Base-by-base conservation (phyloP, 2,113 vertebrate genomes). In the Grus americana region DNA sequence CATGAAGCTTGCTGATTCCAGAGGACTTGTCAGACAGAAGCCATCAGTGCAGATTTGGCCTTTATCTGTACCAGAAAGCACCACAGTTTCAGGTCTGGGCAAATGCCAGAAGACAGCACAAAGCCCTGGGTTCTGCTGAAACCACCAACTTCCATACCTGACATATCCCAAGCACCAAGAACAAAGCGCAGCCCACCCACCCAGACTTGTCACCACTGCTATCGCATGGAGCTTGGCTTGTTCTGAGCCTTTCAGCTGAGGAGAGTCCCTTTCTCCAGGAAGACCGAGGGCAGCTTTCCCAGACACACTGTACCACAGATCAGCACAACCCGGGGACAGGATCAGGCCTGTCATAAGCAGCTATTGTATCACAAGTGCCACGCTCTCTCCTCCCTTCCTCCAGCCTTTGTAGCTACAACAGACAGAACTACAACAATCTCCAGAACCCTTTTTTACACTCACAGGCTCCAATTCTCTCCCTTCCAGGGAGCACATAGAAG, bases 181-280 rank as follows among this genome's bases (percentile, higher is more conserved):
- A 34, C 15, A 49, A 46, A 38, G 50, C 2, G 2, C 24, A 52
- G 4, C 3, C 14, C 24, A 38, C 62, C 18, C 2, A 2, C 29
- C 46, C 1, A 1, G 63, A 36, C 36, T 16, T 4, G 0, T 30
- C 52, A 29, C 40, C 11, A 4, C 40, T 38, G 20, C 29, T 17
- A 78, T 29, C 2, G 0, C 38, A 9, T 5, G 22, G 49, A 63
- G 24, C 36, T 50, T 49, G 40, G 20, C 34, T 58, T 75, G 34
- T 36, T 78, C 50, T 12, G 22, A 62, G 52, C 36, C 36, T 16
- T 62, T 46, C n/a, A 40, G 40, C 47, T 79, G 8, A 5, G 16
- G 9, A 72, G 12, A 50, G 29, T 24, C 21, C 30, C 32, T 14
- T 52, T 36, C 6, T 36, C 17, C 63, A 63, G 38, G 34, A 79